Evolutionary conservation across 2,797 vertebrate species (phyloP).

Genomic region (Tapirus indicus): DNA sequence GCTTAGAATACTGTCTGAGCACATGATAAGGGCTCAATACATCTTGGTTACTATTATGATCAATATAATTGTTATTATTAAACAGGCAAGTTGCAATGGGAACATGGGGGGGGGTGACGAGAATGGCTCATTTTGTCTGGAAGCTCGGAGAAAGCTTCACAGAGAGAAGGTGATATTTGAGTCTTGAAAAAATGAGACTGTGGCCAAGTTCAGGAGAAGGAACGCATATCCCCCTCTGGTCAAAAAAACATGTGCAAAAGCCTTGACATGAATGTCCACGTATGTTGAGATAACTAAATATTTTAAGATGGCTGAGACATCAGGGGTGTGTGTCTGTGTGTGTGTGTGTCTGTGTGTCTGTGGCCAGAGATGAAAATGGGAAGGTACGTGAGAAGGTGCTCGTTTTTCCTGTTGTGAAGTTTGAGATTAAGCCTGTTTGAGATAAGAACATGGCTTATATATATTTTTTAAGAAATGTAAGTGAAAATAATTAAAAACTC

Average conservation of each 20-base stretch:
- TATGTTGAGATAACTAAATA: background rate
- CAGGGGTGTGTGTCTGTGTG: background rate
- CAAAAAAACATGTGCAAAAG: background rate
- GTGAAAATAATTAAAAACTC: slow-evolving; percentile 42
- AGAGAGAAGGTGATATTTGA: background rate
- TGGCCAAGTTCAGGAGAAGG: background rate
- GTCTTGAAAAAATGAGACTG: background rate
- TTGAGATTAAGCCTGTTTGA: background rate
- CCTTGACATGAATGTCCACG: background rate
- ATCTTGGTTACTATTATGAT: slow-evolving; percentile 64
- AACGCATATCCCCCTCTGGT: background rate
- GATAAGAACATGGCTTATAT: background rate
- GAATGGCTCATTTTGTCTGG: background rate
- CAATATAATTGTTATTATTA: slow-evolving; percentile 70
- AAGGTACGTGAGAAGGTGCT: background rate
- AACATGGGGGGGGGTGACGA: background rate
- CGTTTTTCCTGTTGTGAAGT: background rate
- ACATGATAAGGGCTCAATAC: slow-evolving; percentile 57
- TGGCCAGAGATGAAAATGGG: background rate
- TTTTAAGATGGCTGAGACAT: background rate
- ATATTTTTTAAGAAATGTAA: background rate
- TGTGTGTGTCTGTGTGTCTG: background rate
- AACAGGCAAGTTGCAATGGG: slow-evolving; percentile 41
- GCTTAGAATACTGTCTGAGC: slow-evolving; percentile 65
- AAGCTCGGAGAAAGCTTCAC: background rate